Conservation (phyloP, 2,113 vertebrate species). For the Cinclus mexicanus region DNA sequence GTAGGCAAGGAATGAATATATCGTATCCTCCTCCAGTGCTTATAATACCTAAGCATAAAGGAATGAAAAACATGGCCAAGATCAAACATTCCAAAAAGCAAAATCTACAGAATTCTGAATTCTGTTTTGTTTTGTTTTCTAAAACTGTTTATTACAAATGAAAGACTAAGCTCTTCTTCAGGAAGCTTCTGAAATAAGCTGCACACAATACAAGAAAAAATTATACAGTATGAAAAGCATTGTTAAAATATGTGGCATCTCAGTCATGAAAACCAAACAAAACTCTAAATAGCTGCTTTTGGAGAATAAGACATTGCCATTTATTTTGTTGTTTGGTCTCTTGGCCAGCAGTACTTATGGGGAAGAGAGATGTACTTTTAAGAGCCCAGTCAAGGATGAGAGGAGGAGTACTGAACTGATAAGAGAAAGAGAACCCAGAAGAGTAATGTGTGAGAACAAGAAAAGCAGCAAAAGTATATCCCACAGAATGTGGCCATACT, state of each 20-base stretch:
- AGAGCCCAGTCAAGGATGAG: background rate
- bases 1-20: background rate
- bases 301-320: background rate
- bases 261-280: background rate
- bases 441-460: background rate
- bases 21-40: background rate
- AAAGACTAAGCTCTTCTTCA: background rate
- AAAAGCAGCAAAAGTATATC: background rate
- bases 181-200: background rate
- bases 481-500: background rate
- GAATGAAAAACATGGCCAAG: background rate
- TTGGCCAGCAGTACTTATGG: background rate
- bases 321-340: background rate
- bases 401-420: background rate
- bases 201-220: background rate
- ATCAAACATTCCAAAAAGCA: background rate
- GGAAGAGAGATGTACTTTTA: background rate
- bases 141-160: background rate
- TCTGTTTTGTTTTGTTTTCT: background rate
- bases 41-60: background rate
- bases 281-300: background rate
- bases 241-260: background rate
- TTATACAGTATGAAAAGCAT: background rate
- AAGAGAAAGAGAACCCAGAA: background rate
- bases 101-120: background rate